phyloP scores from a whole-genome alignment of 2,113 vertebrate genomes.

The Megaleporinus macrocephalus region DNA sequence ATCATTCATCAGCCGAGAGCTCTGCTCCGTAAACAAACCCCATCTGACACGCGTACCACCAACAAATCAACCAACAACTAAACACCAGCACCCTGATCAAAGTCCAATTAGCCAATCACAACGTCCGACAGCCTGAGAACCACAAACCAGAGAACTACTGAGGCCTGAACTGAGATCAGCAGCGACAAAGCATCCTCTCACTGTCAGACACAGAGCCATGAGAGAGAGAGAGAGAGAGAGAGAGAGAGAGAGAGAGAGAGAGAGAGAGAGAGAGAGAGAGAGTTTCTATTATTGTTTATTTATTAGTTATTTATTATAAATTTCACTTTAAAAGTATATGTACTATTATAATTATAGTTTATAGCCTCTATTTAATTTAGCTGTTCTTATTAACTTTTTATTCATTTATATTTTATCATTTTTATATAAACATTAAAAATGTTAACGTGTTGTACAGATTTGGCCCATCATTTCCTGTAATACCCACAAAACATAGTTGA shows the following conservation, averaged over 20 bases:
- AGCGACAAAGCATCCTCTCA: not conserved
- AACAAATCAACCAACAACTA: not conserved
- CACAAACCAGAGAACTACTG: not conserved
- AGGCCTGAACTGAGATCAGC: not conserved
- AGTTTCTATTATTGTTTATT: no score
- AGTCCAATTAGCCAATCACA: not conserved
- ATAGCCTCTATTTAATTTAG: no score
- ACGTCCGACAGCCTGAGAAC: not conserved
- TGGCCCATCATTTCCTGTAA: no score
- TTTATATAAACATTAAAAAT: no score
- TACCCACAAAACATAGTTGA: no score
- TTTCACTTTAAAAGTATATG: no score
- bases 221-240: not conserved
- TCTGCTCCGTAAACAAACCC: not conserved
- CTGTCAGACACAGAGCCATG: not conserved
- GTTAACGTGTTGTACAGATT: no score
- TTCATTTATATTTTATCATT: no score
- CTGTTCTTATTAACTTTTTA: no score
- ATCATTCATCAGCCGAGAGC: not conserved
- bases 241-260: not conserved
- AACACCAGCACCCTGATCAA: not conserved
- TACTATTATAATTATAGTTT: no score
- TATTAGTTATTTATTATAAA: no score
- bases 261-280: not conserved
- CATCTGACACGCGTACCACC: not conserved